Conservation (phyloP, 2,888 invertebrate species). For the Embidobia sp. region DNA sequence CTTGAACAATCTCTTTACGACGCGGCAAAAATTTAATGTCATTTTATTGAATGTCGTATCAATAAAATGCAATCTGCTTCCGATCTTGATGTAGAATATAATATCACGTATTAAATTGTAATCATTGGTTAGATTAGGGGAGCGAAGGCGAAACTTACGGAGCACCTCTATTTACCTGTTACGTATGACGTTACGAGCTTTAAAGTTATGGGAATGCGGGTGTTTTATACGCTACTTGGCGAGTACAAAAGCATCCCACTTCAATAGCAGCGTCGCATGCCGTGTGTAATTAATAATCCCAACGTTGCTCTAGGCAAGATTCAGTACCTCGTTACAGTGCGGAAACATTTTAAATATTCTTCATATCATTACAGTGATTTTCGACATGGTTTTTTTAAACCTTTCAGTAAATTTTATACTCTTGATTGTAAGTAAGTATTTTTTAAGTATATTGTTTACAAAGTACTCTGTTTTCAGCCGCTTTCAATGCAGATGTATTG, state of each 20-base stretch:
- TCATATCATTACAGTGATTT: background rate
- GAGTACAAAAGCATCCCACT: constrained; percentile 62
- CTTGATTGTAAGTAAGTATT: constrained; percentile 5
- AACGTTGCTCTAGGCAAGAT: constrained; percentile 58
- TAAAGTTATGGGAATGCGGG: constrained; percentile 55
- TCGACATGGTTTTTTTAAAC: background rate
- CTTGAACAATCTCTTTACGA: background rate
- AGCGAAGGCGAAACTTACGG: constrained; percentile 27
- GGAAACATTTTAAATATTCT: constrained; percentile 31
- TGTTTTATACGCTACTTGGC: constrained; percentile 67
- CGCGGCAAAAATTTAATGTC: background rate
- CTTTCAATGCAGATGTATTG: constrained; percentile 6
- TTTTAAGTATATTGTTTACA: constrained; percentile 16
- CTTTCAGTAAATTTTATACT: constrained; percentile 19
- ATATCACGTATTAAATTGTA: constrained; percentile 25
- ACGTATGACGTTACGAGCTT: constrained; percentile 49
- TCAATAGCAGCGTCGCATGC: constrained; percentile 34
- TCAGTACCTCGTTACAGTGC: constrained; percentile 42
- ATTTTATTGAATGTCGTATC: constrained; percentile 6
- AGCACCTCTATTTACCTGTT: constrained; percentile 58
- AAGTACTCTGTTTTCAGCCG: constrained; percentile 4
- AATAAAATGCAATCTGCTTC: constrained; percentile 9
- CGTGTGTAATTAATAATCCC: constrained; percentile 67
- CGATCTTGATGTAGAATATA: constrained; percentile 15
- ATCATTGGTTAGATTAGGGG: constrained; percentile 10